Evolutionary conservation across 2,888 invertebrate genomes (phyloP), one percentile per base, ranked within the genome.

Genomic region (Trichogramma dendrolimi): DNA sequence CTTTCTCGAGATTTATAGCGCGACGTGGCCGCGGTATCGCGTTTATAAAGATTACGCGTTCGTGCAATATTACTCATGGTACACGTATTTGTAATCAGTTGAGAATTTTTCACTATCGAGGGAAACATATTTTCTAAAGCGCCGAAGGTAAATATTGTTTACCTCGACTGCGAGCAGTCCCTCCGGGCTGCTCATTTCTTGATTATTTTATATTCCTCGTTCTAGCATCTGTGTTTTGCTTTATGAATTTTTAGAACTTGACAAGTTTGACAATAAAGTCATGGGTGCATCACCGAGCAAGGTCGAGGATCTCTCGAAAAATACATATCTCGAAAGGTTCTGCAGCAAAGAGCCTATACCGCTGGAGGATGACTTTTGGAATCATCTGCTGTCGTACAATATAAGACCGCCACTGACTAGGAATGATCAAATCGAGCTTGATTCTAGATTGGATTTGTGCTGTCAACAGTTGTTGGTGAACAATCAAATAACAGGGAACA

Each of bases 291-390:
- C 90, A 70, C 85, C 91, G 66, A 93, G 92, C 79, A 86, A 86
- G 70, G 87, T 90, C 73, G 85, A 87, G 58, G 92, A 96, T 76
- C 82, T 96, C 68, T 84, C 88, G 40, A 85, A 83, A 67, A 97
- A 96, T 80, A 90, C 90, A 72, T 87, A 89, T 74, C 82, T 97
- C 54, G 83, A 85, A 64, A 84, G 86, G 67, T 92, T 97, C 76
- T 89, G 91, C 66, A 89, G 93, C 0, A 83, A 85, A 46, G 90
- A 94, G 67, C 82, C 87, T 46, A 90, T 99, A 70, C 85, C 90
- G 5, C 85, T 88, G 6, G 93, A 94, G 77, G 92, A 95, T 76
- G 90, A 91, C 0, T 96, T 94, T 79, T 99, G 98, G 98, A 94
- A 94, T 76, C 88, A 90, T 68, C 85, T 99, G 67, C 82, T 99